Conservation (phyloP, 2,797 vertebrate genomes). For the Thunnus albacares region DNA sequence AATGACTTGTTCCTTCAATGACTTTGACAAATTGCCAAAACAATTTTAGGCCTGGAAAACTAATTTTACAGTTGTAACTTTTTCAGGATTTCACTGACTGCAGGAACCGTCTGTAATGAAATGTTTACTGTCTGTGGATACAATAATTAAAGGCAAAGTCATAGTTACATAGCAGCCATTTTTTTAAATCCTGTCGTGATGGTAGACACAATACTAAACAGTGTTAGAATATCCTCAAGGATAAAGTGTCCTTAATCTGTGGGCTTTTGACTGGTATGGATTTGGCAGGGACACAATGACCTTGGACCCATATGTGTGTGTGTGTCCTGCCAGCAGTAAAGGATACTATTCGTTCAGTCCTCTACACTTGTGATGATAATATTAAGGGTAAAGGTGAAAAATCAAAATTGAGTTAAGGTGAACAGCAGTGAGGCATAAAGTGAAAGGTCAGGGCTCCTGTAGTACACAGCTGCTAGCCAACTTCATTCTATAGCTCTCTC, state of each 20-base stretch:
- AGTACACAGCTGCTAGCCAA: neutral
- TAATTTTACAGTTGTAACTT: neutral
- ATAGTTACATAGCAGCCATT: neutral
- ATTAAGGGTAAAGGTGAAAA: neutral
- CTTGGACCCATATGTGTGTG: neutral
- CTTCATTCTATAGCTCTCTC: neutral
- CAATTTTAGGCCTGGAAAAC: neutral
- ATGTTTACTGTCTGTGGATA: neutral
- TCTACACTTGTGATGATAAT: neutral
- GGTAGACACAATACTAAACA: neutral
- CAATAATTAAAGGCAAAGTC: neutral
- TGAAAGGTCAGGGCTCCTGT: constrained; percentile 22
- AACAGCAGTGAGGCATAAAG: neutral
- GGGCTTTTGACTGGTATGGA: neutral
- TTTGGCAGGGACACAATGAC: neutral
- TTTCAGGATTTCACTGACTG: neutral
- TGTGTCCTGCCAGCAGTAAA: neutral
- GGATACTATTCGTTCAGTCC: neutral
- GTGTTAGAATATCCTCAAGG: neutral
- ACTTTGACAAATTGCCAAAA: neutral
- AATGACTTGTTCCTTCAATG: neutral
- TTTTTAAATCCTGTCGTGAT: neutral
- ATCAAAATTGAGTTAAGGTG: constrained; percentile 32
- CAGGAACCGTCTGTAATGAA: neutral
- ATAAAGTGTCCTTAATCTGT: constrained; percentile 1